phyloP scores from a whole-genome alignment of 2,797 vertebrate species.

The Gallinago solitaria region DNA sequence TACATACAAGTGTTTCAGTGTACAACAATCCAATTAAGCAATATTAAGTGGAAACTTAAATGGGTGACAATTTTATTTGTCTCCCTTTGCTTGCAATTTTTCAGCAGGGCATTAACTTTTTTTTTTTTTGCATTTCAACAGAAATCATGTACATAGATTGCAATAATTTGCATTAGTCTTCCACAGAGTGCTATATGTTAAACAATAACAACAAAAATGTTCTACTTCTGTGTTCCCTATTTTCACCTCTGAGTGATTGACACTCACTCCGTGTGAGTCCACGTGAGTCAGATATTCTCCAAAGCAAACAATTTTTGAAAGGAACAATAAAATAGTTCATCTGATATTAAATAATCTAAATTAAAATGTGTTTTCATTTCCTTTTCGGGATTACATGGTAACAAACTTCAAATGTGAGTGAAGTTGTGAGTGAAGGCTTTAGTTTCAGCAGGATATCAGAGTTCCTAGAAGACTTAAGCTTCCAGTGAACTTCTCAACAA shows the following conservation, averaged over 20 bases:
- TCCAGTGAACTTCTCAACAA: conserved; percentile 5
- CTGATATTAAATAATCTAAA: not conserved
- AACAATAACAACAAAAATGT: not conserved
- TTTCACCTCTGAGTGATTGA: not conserved
- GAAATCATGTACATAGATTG: not conserved
- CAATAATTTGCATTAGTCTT: not conserved
- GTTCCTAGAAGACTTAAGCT: not conserved
- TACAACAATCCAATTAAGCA: not conserved
- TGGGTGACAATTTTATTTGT: not conserved
- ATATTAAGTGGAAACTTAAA: not conserved
- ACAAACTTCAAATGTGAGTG: not conserved
- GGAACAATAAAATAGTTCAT: not conserved
- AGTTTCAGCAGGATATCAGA: conserved; percentile 32
- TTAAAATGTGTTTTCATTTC: not conserved
- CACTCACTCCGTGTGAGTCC: not conserved
- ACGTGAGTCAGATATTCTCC: not conserved
- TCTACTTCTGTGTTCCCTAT: not conserved
- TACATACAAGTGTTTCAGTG: not conserved
- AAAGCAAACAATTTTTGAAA: not conserved
- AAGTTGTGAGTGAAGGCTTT: not conserved
- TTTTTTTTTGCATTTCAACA: not conserved
- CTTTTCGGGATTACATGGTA: not conserved
- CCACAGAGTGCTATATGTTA: not conserved
- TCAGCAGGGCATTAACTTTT: not conserved
- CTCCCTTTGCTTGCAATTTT: not conserved